phyloP scores from a whole-genome alignment of 1,140 invertebrate species.

The Nomia melanderi region DNA sequence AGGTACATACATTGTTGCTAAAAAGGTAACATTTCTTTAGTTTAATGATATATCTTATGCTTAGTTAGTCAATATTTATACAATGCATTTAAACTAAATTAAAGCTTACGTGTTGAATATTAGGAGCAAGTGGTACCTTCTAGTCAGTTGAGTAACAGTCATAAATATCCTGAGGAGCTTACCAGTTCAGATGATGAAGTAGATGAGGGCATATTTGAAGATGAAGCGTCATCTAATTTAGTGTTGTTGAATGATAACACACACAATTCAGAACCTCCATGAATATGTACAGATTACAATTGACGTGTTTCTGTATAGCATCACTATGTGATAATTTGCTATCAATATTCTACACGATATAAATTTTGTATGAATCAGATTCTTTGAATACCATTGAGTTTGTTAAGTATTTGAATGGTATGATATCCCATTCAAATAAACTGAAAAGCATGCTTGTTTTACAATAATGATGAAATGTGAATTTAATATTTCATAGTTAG shows the following conservation, averaged over 20 bases:
- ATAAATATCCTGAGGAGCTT: slow-evolving; percentile 40
- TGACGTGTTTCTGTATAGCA: slow-evolving; percentile 23
- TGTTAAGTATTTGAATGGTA: neutral
- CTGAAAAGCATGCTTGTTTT: neutral
- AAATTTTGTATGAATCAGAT: slow-evolving; percentile 8
- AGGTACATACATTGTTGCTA: slow-evolving; percentile 14
- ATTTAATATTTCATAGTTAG: neutral
- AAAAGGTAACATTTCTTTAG: neutral
- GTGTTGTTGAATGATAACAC: slow-evolving; percentile 30
- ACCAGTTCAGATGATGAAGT: slow-evolving; percentile 34
- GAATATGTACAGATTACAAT: slow-evolving; percentile 21
- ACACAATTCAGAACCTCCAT: slow-evolving; percentile 42
- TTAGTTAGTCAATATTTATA: neutral
- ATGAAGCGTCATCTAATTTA: slow-evolving; percentile 26
- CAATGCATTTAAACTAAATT: neutral
- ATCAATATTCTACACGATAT: slow-evolving; percentile 20
- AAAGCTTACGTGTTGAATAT: neutral
- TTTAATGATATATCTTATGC: neutral
- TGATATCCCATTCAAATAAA: no score
- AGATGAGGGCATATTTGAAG: slow-evolving; percentile 51
- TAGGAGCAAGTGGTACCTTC: slow-evolving; percentile 54
- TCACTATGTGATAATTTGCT: slow-evolving; percentile 15
- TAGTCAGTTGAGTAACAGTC: slow-evolving; percentile 37
- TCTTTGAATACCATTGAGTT: neutral
- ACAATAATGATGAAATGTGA: neutral